Evolutionary conservation across 2,888 invertebrate genomes (phyloP), one percentile per base, ranked within the genome.

Genomic region (Parnassius smintheus): DNA sequence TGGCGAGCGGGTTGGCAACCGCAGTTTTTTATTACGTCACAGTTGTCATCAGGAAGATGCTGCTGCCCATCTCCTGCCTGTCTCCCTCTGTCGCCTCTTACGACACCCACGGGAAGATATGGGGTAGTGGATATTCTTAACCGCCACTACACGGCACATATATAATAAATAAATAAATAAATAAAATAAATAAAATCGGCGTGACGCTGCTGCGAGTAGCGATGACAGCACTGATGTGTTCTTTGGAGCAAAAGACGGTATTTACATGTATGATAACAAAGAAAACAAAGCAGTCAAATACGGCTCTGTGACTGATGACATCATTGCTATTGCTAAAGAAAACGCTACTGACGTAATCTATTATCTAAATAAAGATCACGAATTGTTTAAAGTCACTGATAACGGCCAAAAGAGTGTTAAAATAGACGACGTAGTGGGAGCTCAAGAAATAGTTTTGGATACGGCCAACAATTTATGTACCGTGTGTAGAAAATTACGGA

Each of bases 401-500:
- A 71, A 77, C 3, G 88, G 87, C 2, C 80, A 72, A 0, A 77
- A 75, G 35, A 85, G 83, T 53, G 77, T 75, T 4, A 74, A 77
- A 64, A 13, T 88, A 0, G 72, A 76, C 0, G 72, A 74, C 7
- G 71, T 83, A 8, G 73, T 70, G 0, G 76, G 82, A 7, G 85
- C 85, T 0, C 72, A 77, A 51, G 74, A 85, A 71, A 80, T 90
- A 0, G 75, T 80, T 46, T 46, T 87, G 1, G 89, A 89, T 71
- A 75, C 66, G 12, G 54, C 71, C 0, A 77, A 82, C 55, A 88
- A 87, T n/a, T n/a, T n/a, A n/a, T n/a, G n/a, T n/a, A 74, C 10
- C 78, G 77, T 2, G 71, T 79, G 0, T 82, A 73, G 41, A 76
- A 80, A 59, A 71, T 88, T 1, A 70, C 74, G 57, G 86, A 84